phyloP scores from a whole-genome alignment of 1,140 invertebrate species.

The Eubasilissa regina region DNA sequence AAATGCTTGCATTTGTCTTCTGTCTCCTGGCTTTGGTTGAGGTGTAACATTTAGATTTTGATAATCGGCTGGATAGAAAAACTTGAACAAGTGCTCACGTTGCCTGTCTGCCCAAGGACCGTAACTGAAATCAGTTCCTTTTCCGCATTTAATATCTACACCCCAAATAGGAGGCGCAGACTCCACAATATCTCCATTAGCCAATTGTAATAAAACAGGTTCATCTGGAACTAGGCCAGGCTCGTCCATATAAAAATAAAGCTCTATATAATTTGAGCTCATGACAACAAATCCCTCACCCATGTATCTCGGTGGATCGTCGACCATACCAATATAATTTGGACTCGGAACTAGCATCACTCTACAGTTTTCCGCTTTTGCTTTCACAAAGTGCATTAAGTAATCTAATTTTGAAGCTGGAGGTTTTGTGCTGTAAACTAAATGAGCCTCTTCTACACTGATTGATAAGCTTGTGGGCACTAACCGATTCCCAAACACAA shows the following conservation, averaged over 20 bases:
- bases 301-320: constrained; percentile 98
- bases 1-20: constrained; percentile 91
- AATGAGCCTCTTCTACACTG: constrained; percentile 94
- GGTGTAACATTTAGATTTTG: constrained; percentile 83
- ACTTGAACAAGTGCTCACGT: constrained; percentile 94
- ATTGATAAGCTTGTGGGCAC: constrained; percentile 94
- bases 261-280: constrained; percentile 94
- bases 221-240: constrained; percentile 91
- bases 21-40: constrained; percentile 87
- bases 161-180: constrained; percentile 95
- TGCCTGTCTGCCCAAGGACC: constrained; percentile 99
- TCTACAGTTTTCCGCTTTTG: constrained; percentile 95
- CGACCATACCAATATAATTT: constrained; percentile 93
- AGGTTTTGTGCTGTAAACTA: constrained; percentile 96
- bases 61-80: constrained; percentile 96
- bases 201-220: constrained; percentile 90
- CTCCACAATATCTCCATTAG: constrained; percentile 94
- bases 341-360: constrained; percentile 94
- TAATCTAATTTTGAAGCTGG: constrained; percentile 93
- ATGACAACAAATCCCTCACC: constrained; percentile 98
- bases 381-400: constrained; percentile 97
- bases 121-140: constrained; percentile 97
- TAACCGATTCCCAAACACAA: constrained; percentile 97
- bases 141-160: constrained; percentile 96
- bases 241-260: constrained; percentile 98